Evolutionary conservation across 2,888 invertebrate genomes (phyloP).

Genomic region (Rhamnusium bicolor): DNA sequence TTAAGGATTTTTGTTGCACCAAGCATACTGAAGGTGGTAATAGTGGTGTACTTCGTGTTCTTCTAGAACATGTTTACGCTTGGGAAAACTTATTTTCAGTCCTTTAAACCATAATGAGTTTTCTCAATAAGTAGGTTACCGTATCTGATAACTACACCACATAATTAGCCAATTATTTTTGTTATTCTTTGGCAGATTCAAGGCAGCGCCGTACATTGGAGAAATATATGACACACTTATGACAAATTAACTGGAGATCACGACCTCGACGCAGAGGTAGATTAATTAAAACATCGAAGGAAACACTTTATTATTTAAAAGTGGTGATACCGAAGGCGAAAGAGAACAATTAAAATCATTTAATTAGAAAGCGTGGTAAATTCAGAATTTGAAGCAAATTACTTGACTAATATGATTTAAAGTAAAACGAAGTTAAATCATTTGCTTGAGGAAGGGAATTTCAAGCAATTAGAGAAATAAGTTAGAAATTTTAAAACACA

Average conservation of each 20-base stretch:
- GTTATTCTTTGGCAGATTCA: not conserved
- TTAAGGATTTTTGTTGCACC: too few relatives aligned
- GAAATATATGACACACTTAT: not conserved
- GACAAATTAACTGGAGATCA: not conserved
- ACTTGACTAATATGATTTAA: too few relatives aligned
- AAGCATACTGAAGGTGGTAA: too few relatives aligned
- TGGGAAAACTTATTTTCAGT: too few relatives aligned
- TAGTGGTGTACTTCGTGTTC: too few relatives aligned
- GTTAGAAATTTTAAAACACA: too few relatives aligned
- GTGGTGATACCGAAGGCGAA: not conserved
- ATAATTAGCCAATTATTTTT: not conserved
- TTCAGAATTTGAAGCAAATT: too few relatives aligned
- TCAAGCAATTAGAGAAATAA: too few relatives aligned
- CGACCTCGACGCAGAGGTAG: not conserved
- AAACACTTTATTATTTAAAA: not conserved
- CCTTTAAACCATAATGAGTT: too few relatives aligned
- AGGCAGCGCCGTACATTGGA: not conserved
- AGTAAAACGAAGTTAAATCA: too few relatives aligned
- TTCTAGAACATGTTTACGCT: too few relatives aligned
- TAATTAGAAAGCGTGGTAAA: not conserved
- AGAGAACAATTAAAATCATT: not conserved
- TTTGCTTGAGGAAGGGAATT: too few relatives aligned
- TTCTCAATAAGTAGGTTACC: not conserved
- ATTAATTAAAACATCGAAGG: not conserved
- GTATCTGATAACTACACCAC: not conserved